Percentiles rank a stretch among this genome's conserved stretches.
Evolutionary conservation across 2,797 vertebrate genomes (phyloP).

Genomic region (Girardinus metallicus): DNA sequence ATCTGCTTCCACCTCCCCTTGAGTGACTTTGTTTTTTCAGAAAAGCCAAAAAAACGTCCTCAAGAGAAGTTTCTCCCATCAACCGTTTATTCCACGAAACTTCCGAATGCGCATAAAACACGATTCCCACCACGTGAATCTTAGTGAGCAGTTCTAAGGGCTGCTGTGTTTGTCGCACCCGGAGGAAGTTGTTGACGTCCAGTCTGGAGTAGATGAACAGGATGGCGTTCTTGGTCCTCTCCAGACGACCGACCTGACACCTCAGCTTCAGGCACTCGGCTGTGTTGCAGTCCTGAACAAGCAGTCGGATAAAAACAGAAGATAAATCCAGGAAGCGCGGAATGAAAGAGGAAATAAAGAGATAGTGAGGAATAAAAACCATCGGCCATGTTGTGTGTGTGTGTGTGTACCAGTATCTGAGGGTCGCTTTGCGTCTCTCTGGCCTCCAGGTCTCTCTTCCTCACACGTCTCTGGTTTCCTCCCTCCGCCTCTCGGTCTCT

Average conservation of each 20-base stretch:
- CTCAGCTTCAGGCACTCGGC: conserved; percentile 85
- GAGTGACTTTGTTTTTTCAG: no score
- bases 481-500: conserved; percentile 75
- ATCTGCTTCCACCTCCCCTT: no score
- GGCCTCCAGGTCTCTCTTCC: conserved; percentile 71
- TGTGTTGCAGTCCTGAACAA: conserved; percentile 85
- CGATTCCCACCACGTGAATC: no score
- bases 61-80: no score
- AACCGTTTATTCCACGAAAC: no score
- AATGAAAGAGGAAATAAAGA: not conserved
- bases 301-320: conserved; percentile 23
- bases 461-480: conserved; percentile 72
- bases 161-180: conserved; percentile 68
- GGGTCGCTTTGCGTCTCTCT: conserved; percentile 69
- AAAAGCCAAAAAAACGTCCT: no score
- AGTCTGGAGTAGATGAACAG: conserved; percentile 90
- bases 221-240: conserved; percentile 90
- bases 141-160: not conserved
- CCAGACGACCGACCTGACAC: conserved; percentile 92
- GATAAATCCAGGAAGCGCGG: not conserved
- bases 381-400: no score
- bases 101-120: no score
- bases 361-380: not conserved
- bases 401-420: conserved; percentile 82
- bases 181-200: conserved; percentile 90